Conservation (phyloP, 2,888 invertebrate species). For the Hyposoter dolosus region DNA sequence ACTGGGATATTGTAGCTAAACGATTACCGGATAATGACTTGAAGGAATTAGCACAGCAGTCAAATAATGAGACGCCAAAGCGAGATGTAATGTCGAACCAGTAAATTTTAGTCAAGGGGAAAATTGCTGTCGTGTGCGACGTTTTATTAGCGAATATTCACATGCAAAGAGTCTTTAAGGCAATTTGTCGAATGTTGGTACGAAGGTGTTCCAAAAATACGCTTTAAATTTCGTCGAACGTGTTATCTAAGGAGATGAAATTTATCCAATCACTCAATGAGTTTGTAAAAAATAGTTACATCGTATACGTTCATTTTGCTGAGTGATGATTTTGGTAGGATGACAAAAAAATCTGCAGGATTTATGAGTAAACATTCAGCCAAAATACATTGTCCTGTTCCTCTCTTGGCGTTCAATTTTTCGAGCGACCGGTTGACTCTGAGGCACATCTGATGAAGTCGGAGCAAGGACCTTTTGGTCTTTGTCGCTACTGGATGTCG, state of each 20-base stretch:
- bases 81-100: slow-evolving; percentile 30
- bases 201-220: background rate
- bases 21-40: slow-evolving; percentile 63
- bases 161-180: background rate
- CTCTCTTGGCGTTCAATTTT: slow-evolving; percentile 17
- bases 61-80: slow-evolving; percentile 35
- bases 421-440: slow-evolving; percentile 9
- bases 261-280: background rate
- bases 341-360: background rate
- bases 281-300: background rate
- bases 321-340: background rate
- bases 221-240: background rate
- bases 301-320: background rate
- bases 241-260: background rate
- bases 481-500: slow-evolving; percentile 64
- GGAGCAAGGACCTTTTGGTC: slow-evolving; percentile 41
- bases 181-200: background rate
- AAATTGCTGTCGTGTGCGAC: slow-evolving; percentile 13
- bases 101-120: slow-evolving; percentile 24
- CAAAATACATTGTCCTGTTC: background rate
- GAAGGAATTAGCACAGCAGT: slow-evolving; percentile 39
- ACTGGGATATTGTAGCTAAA: slow-evolving; percentile 44
- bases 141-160: slow-evolving; percentile 35
- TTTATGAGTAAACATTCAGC: background rate
- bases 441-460: slow-evolving; percentile 43